A percentile compares a stretch with the other conserved stretches of the same genome.
These are phyloP conservation scores for Poecile atricapillus DNA, from an alignment of 2,113 vertebrate genomes.

Conservation along the genomic window DNA sequence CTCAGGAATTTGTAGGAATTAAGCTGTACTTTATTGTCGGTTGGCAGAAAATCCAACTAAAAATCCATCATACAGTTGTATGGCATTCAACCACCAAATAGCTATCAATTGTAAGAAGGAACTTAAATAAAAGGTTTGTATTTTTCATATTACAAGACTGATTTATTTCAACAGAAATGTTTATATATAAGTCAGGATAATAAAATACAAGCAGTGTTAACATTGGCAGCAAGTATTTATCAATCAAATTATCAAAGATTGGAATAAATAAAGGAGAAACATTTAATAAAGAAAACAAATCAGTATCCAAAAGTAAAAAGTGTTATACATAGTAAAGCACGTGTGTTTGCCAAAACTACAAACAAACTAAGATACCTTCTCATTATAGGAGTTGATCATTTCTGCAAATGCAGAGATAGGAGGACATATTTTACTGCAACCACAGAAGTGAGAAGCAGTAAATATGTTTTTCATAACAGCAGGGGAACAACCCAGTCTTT, in stretches of 20 bases:
- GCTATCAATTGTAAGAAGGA: conserved; percentile 50
- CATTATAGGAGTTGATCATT: background rate
- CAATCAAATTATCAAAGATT: conserved; percentile 50
- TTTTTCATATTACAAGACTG: conserved; percentile 48
- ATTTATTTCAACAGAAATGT: conserved; percentile 35
- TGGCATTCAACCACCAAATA: background rate
- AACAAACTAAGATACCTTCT: background rate
- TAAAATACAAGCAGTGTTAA: conserved; percentile 49
- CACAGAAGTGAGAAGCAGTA: background rate
- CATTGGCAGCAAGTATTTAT: background rate
- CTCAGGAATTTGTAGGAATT: conserved; percentile 28
- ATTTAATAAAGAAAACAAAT: background rate
- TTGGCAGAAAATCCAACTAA: conserved; percentile 48
- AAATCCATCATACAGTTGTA: conserved; percentile 37
- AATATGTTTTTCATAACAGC: background rate
- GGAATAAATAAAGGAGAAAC: background rate
- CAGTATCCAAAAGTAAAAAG: background rate
- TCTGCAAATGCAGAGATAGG: background rate
- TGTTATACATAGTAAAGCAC: background rate
- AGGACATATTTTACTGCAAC: background rate
- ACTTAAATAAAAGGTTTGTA: conserved; percentile 35
- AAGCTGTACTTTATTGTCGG: background rate
- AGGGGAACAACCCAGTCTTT: background rate
- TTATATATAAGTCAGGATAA: conserved; percentile 19
- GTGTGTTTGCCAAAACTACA: background rate